phyloP scores from a whole-genome alignment of 2,797 vertebrate genomes.

The Pipistrellus pipistrellus region DNA sequence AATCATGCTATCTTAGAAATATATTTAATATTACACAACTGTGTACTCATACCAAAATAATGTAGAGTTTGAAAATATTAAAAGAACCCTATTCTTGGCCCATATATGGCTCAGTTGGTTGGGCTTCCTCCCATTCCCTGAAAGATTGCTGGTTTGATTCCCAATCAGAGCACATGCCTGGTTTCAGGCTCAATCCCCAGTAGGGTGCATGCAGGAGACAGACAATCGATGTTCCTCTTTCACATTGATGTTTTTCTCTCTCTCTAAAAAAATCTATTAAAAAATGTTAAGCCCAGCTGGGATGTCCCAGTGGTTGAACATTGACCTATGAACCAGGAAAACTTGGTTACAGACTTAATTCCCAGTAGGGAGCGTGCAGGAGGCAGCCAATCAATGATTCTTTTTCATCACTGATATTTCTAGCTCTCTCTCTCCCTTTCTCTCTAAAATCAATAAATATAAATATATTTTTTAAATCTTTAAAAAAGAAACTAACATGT shows the following conservation, averaged over 20 bases:
- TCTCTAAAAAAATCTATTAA: background rate
- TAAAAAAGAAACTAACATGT: background rate
- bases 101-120: background rate
- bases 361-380: too few species aligned
- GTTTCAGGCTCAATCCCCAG: background rate
- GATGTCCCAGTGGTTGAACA: too few species aligned
- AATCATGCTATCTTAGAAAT: background rate
- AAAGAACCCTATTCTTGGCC: background rate
- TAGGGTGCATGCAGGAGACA: background rate
- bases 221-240: background rate
- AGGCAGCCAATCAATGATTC: too few species aligned
- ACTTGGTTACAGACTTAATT: too few species aligned
- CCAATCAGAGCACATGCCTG: background rate
- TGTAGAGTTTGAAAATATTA: background rate
- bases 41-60: background rate
- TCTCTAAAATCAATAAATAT: background rate
- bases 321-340: too few species aligned
- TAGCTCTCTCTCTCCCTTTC: background rate
- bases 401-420: too few species aligned
- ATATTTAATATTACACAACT: background rate
- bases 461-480: background rate
- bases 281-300: too few species aligned
- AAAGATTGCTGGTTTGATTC: background rate
- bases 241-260: background rate
- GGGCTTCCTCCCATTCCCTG: background rate